These are phyloP conservation scores for Nowickia ferox DNA, from an alignment of 2,888 invertebrate species.

Conservation along the genomic window DNA sequence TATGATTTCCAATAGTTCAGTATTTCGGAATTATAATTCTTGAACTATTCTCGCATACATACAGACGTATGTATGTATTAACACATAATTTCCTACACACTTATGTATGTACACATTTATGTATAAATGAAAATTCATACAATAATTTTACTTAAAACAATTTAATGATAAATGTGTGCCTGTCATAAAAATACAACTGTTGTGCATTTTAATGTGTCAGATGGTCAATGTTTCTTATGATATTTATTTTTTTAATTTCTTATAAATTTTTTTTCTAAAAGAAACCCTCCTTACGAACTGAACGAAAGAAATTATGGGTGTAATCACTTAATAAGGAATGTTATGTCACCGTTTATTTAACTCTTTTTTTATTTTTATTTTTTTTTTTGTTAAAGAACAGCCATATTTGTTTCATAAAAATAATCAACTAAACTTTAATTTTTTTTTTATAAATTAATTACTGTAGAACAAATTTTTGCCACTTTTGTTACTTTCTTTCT, in stretches of 20 bases:
- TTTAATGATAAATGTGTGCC: conserved; percentile 68
- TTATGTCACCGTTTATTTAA: conserved; percentile 9
- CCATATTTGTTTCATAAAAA: not conserved
- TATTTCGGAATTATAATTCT: too few species aligned
- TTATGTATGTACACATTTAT: not conserved
- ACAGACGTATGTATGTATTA: not conserved
- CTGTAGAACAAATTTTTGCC: too few species aligned
- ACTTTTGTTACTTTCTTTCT: too few species aligned
- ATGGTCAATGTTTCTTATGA: conserved; percentile 55
- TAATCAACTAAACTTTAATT: not conserved
- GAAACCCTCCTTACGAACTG: conserved; percentile 14
- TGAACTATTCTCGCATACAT: too few species aligned
- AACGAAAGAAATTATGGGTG: conserved; percentile 44
- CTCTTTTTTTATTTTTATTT: not conserved
- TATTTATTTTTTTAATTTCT: not conserved
- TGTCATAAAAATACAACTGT: conserved; percentile 65
- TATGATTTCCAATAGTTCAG: too few species aligned
- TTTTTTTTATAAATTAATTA: not conserved
- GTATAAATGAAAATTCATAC: not conserved
- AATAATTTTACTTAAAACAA: conserved; percentile 41
- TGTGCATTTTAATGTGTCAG: conserved; percentile 70
- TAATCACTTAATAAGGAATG: conserved; percentile 55
- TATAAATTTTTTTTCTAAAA: not conserved
- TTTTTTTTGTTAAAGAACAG: too few species aligned
- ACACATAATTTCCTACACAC: not conserved